A percentile compares a stretch with the other conserved stretches of the same genome.
These are phyloP conservation scores for Cyanoliseus patagonus DNA, from an alignment of 2,113 vertebrate species.

Conservation along the genomic window DNA sequence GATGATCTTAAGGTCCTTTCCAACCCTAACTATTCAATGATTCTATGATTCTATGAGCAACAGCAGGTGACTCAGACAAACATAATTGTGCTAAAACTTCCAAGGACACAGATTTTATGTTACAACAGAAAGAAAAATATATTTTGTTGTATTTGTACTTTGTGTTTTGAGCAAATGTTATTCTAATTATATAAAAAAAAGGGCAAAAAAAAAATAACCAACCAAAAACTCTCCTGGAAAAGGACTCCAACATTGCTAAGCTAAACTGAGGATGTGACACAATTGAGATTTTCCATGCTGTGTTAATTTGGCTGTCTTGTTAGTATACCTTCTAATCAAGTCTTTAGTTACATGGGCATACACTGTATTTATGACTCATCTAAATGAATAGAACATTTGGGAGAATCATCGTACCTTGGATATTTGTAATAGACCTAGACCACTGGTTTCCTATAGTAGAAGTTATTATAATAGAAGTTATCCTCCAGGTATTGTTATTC, in stretches of 20 bases:
- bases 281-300: not conserved
- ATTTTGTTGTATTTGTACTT: not conserved
- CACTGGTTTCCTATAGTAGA: not conserved
- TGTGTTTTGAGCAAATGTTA: not conserved
- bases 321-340: not conserved
- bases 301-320: slow-evolving; percentile 5
- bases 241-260: not conserved
- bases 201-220: not conserved
- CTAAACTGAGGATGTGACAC: not conserved
- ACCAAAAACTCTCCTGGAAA: not conserved
- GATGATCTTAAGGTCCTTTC: too few relatives aligned
- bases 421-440: not conserved
- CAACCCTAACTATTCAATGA: too few relatives aligned
- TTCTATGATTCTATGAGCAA: not conserved
- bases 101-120: not conserved
- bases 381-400: not conserved
- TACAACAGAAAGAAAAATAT: not conserved
- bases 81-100: not conserved
- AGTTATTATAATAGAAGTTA: not conserved
- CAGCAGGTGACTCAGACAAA: not conserved
- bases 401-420: not conserved
- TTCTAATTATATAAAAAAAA: not conserved
- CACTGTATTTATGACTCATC: not conserved
- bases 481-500: not conserved
- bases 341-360: not conserved